Evolutionary conservation across 2,888 invertebrate genomes (phyloP).

Genomic region (Cephus pygmeus): DNA sequence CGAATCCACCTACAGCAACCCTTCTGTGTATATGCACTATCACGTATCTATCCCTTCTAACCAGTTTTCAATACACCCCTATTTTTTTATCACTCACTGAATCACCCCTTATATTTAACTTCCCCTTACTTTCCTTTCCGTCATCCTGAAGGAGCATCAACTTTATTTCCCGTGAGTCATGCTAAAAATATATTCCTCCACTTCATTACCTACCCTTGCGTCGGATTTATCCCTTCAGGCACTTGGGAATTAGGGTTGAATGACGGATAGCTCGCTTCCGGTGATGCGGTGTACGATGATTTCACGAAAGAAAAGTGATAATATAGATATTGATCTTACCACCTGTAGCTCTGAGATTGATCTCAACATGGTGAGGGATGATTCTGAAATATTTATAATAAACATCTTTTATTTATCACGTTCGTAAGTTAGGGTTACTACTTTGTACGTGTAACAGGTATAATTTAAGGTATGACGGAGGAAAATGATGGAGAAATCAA

Average conservation of each 20-base stretch:
- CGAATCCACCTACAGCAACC: background rate
- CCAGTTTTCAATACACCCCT: background rate
- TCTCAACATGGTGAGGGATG: background rate
- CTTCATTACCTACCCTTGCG: background rate
- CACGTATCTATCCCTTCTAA: background rate
- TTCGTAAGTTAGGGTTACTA: background rate
- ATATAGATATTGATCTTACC: background rate
- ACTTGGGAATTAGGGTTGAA: background rate
- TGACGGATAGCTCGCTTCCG: background rate
- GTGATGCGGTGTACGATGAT: background rate
- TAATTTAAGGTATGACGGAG: background rate
- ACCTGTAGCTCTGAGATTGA: background rate
- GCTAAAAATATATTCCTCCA: background rate
- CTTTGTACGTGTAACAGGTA: background rate
- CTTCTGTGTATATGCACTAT: background rate
- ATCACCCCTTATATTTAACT: background rate
- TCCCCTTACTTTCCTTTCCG: background rate
- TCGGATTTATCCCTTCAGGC: background rate
- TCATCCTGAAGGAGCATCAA: background rate
- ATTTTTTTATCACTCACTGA: background rate
- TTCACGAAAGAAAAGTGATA: background rate
- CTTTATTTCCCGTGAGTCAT: background rate
- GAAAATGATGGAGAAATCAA: background rate
- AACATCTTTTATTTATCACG: background rate
- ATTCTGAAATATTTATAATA: background rate